Evolutionary conservation across 2,888 invertebrate species (phyloP).

Genomic region (Antitype chi): DNA sequence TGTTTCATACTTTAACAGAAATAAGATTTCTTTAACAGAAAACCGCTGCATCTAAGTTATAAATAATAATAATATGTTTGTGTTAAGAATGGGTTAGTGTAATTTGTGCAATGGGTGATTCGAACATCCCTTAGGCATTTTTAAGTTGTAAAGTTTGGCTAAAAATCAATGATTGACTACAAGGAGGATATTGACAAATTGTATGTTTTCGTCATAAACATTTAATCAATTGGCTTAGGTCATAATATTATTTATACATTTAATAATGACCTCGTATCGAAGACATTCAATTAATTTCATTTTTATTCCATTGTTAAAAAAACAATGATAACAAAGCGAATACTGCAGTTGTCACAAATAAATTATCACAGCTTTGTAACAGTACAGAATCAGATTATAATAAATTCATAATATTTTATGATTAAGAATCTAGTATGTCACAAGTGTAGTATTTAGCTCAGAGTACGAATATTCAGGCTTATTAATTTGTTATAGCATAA

Average conservation of each 20-base stretch:
- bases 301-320: neutral
- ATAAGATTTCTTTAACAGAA: neutral
- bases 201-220: neutral
- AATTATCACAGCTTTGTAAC: neutral
- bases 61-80: neutral
- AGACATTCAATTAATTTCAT: neutral
- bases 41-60: too few species aligned
- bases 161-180: neutral
- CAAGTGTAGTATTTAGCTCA: conserved; percentile 30
- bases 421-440: neutral
- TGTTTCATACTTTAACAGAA: neutral
- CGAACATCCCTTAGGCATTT: conserved; percentile 1
- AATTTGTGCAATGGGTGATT: neutral
- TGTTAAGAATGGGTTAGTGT: neutral
- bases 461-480: conserved; percentile 42
- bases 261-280: conserved; percentile 2
- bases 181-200: neutral
- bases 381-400: neutral
- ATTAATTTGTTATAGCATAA: conserved; percentile 15
- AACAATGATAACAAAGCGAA: conserved; percentile 8
- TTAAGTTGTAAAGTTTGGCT: neutral
- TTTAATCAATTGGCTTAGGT: neutral
- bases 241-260: neutral
- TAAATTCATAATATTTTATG: neutral
- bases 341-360: conserved; percentile 26